Base-by-base conservation (phyloP, 2,888 invertebrate genomes). In the Nemotelus pantherinus region DNA sequence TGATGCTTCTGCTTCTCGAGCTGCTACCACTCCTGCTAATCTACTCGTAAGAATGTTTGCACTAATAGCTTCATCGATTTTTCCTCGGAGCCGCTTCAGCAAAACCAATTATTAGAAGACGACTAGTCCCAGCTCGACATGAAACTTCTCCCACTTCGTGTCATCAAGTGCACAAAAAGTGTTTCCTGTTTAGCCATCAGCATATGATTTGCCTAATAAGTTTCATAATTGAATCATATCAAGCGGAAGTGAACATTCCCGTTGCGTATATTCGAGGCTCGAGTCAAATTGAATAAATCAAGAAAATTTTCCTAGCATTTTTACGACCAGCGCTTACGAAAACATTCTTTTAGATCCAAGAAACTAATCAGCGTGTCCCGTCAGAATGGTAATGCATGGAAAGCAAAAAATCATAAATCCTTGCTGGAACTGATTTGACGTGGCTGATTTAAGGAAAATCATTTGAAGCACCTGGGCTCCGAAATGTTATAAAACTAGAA, bases 41-140 rank as follows among this genome's bases (percentile, higher is more conserved):
- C 70, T 71, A 44, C 4, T 71, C 53, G 53, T 55, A 57, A 53
- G 70, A 57, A 53, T 55, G 53, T 71, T 55, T 53, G 68, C 70
- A 57, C 70, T 71, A 71, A 71, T 71, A 44, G 55, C 58, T 72
- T 47, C 47, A 72, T 72, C 60, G 72, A 72, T 72, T 72, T 72
- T 72, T 60, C 45, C 60, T 48, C n/a, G 4, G 60, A 10, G 44
- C 58, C 50, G 10, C 48, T 53, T 39, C 5, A 4, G 10, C n/a
- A 53, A 50, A 50, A 44, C 68, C 45, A 68, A 68, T 72, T 60
- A 72, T 58, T 44, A 39, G 25, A 39, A 60, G 47, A 72, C 58
- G 47, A 72, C 58, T 72, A 58, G 7, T 47, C 58, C 41, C 10
- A 63, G 63, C 43, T 10, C 5, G 3, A 10, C 25, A 9, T n/a